Base-by-base conservation (phyloP, 2,797 vertebrate species). In the Babyrousa celebensis region DNA sequence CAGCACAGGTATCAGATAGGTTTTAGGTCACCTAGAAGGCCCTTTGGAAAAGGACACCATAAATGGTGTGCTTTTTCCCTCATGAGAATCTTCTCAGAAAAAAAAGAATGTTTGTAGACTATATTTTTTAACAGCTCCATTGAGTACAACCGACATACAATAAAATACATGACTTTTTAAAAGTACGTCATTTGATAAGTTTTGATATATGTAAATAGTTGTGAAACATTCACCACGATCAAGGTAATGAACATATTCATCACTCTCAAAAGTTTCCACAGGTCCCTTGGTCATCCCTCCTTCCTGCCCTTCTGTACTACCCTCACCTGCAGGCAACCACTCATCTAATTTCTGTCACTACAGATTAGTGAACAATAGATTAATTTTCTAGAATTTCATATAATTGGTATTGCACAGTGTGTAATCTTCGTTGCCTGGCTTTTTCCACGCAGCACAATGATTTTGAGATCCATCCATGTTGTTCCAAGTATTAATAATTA, bases 391-490 rank as follows among this genome's bases (percentile, higher is more conserved):
- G 56, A 82, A 48, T 23, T 91, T 92, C 74, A 3, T 27, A 23
- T 60, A 67, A 79, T n/a, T 88, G 58, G 54, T 78, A 72, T 88
- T 72, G 43, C 52, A 84, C 43, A 70, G 10, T 54, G 32, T 27
- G 4, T 60, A 63, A 63, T 60, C 40, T 63, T 77, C 77, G 84
- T 79, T 79, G 17, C 18, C 82, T 67, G 56, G 67, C 68, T 80
- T 95, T n/a, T 85, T 92, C 84, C 25, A 48, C 43, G 68, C 27
- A 63, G 63, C n/a, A 52, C 40, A 95, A 91, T 93, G 87, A 93
- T 94, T 94, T 10, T 93, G n/a, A 82, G 36, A 80, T 65, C 75
- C 74, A 85, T 54, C 54, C 23, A 93, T 65, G 32, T n/a, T 82
- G 27, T 77, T 68, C 21, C 21, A 80, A 80, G 25, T 83, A 90